Evolutionary conservation across 2,113 vertebrate genomes (phyloP), one percentile per base, ranked within the genome.

Genomic region (Corythoichthys haematopterus): DNA sequence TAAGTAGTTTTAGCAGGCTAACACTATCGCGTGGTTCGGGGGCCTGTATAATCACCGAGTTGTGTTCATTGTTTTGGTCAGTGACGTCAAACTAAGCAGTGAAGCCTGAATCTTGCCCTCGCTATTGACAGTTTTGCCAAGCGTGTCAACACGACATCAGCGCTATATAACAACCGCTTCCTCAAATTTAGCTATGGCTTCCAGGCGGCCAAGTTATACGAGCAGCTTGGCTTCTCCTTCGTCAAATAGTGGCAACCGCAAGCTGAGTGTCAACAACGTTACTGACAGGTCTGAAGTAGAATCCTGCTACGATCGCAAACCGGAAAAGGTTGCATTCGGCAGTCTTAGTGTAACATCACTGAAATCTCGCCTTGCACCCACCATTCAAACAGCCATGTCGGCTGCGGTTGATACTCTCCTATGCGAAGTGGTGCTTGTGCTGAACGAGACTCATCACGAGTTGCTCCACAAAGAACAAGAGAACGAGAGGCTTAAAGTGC

Each of bases 341-440:
- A 73, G 68, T 70, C 28, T 92, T 76, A 88, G 91, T 0, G 85
- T 92, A 2, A 90, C 90, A 2, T 89, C 89, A 0, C 85, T 93
- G 15, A 88, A 91, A 11, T 88, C 88, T 0, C 91, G 91, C 0
- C 88, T 93, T 8, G 92, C 89, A 33, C 91, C 92, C 20, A 90
- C 91, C 64, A 91, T 93, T 2, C 87, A 91, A 37, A 89, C 82
- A 4, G 89, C 91, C n/a, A 87, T 93, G 83, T 88, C 91, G 40
- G 88, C 91, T 0, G 91, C 90, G 0, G 91, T 93, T 13, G 92
- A 93, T 67, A 90, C 90, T 2, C 87, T 93, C 9, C 79, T 93
- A 14, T 88, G 90, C 0, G 92, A 92, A 55, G 89, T 93, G 65
- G 91, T 90, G 13, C 68, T 90, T 0, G 90, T 93, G 16, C 83